Conservation (phyloP, 2,797 vertebrate species). For the Fundulus diaphanus region DNA sequence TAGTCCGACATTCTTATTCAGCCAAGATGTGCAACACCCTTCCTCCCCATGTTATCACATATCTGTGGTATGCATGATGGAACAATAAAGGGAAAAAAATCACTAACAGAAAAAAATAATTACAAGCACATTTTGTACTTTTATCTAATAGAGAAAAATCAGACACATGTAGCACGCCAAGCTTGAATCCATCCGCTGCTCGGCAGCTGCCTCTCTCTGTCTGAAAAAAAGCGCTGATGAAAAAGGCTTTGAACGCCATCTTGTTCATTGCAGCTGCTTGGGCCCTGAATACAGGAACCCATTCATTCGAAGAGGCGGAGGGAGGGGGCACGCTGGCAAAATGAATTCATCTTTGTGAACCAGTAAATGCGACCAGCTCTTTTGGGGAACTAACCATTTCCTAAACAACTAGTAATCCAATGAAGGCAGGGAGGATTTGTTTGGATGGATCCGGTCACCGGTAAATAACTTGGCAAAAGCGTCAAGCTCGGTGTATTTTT, state of each 20-base stretch:
- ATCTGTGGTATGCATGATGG: slow-evolving; percentile 33
- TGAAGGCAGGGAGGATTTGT: slow-evolving; percentile 5
- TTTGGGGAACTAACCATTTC: slow-evolving; percentile 22
- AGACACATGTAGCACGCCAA: slow-evolving; percentile 51
- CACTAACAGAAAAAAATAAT: slow-evolving; percentile 3
- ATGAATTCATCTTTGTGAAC: slow-evolving; percentile 73
- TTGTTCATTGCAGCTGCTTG: slow-evolving; percentile 93
- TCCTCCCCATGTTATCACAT: slow-evolving; percentile 67
- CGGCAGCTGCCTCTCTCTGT: slow-evolving; percentile 70
- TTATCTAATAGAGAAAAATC: slow-evolving; percentile 27
- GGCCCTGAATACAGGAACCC: slow-evolving; percentile 91
- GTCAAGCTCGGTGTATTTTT: slow-evolving; percentile 23
- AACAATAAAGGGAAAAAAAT: slow-evolving; percentile 4
- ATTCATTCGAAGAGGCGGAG: slow-evolving; percentile 85
- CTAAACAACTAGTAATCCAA: slow-evolving; percentile 9
- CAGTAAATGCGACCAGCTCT: slow-evolving; percentile 59
- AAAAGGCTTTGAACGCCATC: slow-evolving; percentile 93
- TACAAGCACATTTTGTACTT: slow-evolving; percentile 16
- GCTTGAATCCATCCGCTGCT: slow-evolving; percentile 63
- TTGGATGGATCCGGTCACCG: not conserved
- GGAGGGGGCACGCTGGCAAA: slow-evolving; percentile 61
- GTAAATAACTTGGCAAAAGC: slow-evolving; percentile 35
- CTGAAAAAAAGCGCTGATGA: slow-evolving; percentile 73
- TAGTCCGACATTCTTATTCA: slow-evolving; percentile 14
- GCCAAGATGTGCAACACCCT: slow-evolving; percentile 42